Base-by-base conservation (phyloP, 2,113 vertebrate species). In the Glaucomys volans region DNA sequence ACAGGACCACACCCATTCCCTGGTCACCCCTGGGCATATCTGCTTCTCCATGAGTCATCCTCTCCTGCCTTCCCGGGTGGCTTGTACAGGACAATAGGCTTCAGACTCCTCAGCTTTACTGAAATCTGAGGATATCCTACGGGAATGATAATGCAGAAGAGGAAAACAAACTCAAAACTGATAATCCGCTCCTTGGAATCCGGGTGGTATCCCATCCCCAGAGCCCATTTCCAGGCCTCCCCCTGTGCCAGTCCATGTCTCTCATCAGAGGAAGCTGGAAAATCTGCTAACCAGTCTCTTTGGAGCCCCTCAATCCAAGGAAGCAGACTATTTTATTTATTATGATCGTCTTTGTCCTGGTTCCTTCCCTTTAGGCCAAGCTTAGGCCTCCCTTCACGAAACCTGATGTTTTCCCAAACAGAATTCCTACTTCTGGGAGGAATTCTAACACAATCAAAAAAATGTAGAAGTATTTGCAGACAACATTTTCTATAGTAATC, bases 101-200 rank as follows among this genome's bases (percentile, higher is more conserved):
- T 94, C 62, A 74, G 50, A 91, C n/a, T 57, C 66, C 77, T 59
- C 59, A 88, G 66, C 80, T 96, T 95, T 74, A 35, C 76, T 72
- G 59, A 97, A 74, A 71, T 77, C 67, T 71, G 26, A 91, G 42
- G 24, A 20, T 69, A 62, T 74, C 82, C 74, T 86, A 52, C 79
- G 81, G 79, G 37, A 81, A 37, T 69, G 52, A 82, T 37, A 66
- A 42, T 22, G 37, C 42, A 32, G 42, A 52, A 90, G 52, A 67
- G 66, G 40, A 84, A 96, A 94, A 87, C 30, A 90, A 92, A 76
- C 32, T 87, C 66, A 42, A 84, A 94, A 91, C 54, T 64, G 81
- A 14, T 30, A 62, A 28, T 50, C 16, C 2, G 20, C 11, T 47
- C 12, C 24, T 24, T 24, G 8, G 24, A 66, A 35, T 13, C 74